Conservation (phyloP, 2,888 invertebrate genomes). For the Dryomyza anilis region DNA sequence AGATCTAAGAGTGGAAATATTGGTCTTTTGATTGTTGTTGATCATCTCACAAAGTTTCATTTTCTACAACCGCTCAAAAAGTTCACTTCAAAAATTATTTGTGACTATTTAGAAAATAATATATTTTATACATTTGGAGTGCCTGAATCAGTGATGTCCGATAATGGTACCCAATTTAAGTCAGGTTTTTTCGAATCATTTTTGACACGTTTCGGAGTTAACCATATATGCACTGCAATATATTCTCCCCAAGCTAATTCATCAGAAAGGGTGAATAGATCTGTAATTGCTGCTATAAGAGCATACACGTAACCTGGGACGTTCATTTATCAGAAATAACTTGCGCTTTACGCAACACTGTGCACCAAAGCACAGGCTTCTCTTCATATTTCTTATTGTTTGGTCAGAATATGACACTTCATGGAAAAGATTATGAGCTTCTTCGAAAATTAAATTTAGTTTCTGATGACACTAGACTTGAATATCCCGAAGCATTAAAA, state of each 20-base stretch:
- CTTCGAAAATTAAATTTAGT: neutral
- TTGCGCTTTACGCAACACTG: neutral
- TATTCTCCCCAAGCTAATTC: slow-evolving; percentile 31
- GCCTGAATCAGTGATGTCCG: slow-evolving; percentile 28
- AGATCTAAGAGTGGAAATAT: neutral
- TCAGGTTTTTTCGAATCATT: slow-evolving; percentile 24
- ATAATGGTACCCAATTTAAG: slow-evolving; percentile 32
- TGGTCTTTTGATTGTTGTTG: slow-evolving; percentile 1
- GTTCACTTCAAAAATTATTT: slow-evolving; percentile 6
- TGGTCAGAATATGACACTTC: neutral
- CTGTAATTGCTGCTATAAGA: slow-evolving; percentile 27
- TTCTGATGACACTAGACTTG: neutral
- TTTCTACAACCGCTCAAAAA: slow-evolving; percentile 23
- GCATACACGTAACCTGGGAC: slow-evolving; percentile 30
- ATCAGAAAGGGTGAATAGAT: slow-evolving; percentile 29
- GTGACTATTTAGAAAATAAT: slow-evolving; percentile 17
- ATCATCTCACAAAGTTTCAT: slow-evolving; percentile 27
- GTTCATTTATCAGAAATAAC: slow-evolving; percentile 7
- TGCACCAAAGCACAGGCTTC: neutral
- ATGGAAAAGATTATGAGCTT: neutral
- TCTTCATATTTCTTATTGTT: neutral
- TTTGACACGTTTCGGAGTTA: slow-evolving; percentile 21
- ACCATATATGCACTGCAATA: slow-evolving; percentile 25
- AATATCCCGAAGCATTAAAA: neutral
- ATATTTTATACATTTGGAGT: slow-evolving; percentile 31